A percentile compares a stretch with the other conserved stretches of the same genome.
phyloP scores from a whole-genome alignment of 2,113 vertebrate genomes.

The Ageneiosus marmoratus region DNA sequence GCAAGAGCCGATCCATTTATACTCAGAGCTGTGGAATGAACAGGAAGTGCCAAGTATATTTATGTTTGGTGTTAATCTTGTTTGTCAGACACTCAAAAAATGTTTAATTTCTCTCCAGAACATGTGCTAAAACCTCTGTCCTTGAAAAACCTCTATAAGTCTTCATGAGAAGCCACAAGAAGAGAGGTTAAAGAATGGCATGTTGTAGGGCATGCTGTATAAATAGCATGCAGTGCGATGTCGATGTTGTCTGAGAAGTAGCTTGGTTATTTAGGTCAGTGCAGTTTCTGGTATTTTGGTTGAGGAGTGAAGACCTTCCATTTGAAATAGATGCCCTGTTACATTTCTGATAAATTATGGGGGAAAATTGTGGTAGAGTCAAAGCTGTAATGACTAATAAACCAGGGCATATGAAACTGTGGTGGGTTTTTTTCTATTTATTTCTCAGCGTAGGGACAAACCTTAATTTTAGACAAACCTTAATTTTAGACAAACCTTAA shows the following conservation, averaged over 20 bases:
- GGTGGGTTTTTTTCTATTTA: neutral
- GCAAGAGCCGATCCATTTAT: conserved; percentile 17
- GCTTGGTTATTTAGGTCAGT: conserved; percentile 47
- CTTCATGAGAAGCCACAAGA: neutral
- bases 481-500: no score
- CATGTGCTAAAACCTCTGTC: neutral
- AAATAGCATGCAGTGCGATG: conserved; percentile 33
- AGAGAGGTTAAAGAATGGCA: neutral
- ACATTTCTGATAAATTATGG: conserved; percentile 12
- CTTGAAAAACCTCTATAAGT: neutral
- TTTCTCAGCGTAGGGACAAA: neutral
- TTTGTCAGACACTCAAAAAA: neutral
- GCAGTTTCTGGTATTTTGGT: conserved; percentile 37
- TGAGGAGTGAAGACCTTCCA: conserved; percentile 1
- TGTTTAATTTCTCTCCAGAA: conserved; percentile 1
- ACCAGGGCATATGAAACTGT: neutral
- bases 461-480: neutral
- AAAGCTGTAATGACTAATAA: neutral
- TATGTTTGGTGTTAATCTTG: conserved; percentile 5
- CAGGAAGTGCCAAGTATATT: neutral
- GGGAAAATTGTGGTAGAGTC: neutral
- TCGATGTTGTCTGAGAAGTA: neutral
- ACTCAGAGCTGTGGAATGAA: conserved; percentile 4
- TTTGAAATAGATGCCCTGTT: conserved; percentile 1
- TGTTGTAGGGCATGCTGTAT: conserved; percentile 25